Evolutionary conservation across 2,888 invertebrate species (phyloP), one percentile per base, ranked within the genome.

Genomic region (Dysmachus trigonus): DNA sequence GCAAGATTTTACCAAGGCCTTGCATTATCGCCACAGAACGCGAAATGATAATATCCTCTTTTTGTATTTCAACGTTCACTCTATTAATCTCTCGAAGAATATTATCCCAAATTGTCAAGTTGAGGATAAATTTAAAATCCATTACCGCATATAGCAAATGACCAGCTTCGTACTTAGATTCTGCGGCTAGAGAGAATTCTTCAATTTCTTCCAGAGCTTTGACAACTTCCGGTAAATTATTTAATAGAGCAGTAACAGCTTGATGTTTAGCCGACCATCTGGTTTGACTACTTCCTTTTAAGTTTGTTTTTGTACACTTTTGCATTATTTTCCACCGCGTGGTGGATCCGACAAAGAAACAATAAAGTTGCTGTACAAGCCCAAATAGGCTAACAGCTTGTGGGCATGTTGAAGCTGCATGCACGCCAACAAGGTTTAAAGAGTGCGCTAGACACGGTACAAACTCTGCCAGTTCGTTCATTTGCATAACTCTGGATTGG

Each of bases 211-310:
- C 38, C 76, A 76, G 76, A 35, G 76, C 76, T 76, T 38, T 76
- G 76, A 76, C 76, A 35, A 76, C 76, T 76, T 76, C 76, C n/a
- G 38, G 76, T 76, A 76, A 76, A 76, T 76, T 76, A 76, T 8
- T 76, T 38, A 76, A 76, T 76, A 38, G 38, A 76, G 38, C 38
- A 18, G 31, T 76, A 35, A 76, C 38, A 76, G 76, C 76, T 76
- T 18, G 35, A 30, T 73, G 30, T 73, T 73, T 73, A 30, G 73
- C 73, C 30, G 31, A 73, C 22, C 31, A 73, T 73, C 27, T 73
- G 18, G 22, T 73, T 73, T 35, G 35, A 35, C 35, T 35, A 35
- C 35, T 35, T 35, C 35, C 35, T 35, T 35, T 35, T 35, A 35
- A 73, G 31, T 73, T 73, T 27, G 73, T 73, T 73, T 73, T 73